Evolutionary conservation across 2,797 vertebrate genomes (phyloP).

Genomic region (Sebastes cheni): DNA sequence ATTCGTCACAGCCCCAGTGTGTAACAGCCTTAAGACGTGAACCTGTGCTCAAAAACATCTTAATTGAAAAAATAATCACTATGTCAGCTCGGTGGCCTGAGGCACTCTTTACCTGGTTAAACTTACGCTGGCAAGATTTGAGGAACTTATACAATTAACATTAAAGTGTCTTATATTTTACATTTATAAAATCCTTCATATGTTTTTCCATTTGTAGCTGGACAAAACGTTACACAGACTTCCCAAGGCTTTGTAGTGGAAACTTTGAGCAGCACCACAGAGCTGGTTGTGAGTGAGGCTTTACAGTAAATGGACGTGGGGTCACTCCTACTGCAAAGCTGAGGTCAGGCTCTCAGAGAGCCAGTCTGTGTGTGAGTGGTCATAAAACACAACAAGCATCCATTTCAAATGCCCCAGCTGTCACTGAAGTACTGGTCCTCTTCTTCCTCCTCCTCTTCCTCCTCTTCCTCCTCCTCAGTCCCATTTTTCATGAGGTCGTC

Average conservation of each 20-base stretch:
- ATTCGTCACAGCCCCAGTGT: too few relatives aligned
- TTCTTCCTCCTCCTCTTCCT: conserved; percentile 70
- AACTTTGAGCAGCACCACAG: conserved; percentile 36
- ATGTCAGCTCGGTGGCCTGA: background rate
- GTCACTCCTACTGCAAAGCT: conserved; percentile 49
- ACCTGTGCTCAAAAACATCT: background rate
- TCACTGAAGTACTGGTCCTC: conserved; percentile 84
- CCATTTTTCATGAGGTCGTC: conserved; percentile 63
- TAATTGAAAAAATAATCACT: background rate
- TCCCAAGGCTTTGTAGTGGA: conserved; percentile 14
- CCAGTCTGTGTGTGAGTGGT: conserved; percentile 45
- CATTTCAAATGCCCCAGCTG: conserved; percentile 87
- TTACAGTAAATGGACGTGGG: conserved; percentile 60
- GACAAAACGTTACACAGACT: conserved; percentile 16
- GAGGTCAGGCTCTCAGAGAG: conserved; percentile 58
- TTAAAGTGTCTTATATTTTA: conserved; percentile 32
- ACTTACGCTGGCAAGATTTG: conserved; percentile 19
- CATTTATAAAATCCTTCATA: conserved; percentile 25
- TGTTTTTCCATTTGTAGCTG: background rate
- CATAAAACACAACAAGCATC: conserved; percentile 49
- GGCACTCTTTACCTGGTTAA: conserved; percentile 14
- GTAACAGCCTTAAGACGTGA: background rate
- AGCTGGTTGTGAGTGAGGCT: conserved; percentile 38
- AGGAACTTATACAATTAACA: background rate
- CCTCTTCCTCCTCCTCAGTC: conserved; percentile 56